Evolutionary conservation across 2,113 vertebrate genomes (phyloP).

Genomic region (Emberiza fucata): DNA sequence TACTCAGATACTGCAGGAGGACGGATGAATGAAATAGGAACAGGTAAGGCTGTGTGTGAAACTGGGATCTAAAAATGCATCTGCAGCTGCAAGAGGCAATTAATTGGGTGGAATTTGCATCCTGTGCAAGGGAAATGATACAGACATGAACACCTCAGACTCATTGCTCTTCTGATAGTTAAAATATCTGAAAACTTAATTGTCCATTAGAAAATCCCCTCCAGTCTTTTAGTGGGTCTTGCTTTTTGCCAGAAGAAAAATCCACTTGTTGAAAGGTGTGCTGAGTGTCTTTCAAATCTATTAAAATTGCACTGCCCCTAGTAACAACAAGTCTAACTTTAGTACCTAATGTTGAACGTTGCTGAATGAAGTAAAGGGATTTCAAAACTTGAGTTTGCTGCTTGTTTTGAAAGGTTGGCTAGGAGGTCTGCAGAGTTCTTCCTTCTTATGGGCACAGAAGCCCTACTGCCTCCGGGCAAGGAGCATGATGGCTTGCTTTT

Average conservation of each 20-base stretch:
- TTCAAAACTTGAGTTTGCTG: background rate
- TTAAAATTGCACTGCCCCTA: background rate
- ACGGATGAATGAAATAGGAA: fast-evolving
- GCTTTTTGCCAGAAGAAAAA: background rate
- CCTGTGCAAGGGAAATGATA: background rate
- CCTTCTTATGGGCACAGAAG: background rate
- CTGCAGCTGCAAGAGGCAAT: background rate
- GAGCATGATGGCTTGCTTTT: background rate
- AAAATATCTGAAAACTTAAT: background rate
- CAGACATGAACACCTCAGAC: background rate
- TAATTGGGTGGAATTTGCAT: background rate
- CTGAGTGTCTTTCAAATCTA: background rate
- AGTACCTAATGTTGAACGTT: background rate
- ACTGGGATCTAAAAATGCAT: background rate
- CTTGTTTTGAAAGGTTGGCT: background rate
- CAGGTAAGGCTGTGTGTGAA: background rate
- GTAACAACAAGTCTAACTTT: background rate
- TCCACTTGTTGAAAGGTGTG: fast-evolving
- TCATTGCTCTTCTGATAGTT: background rate
- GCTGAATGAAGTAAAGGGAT: background rate
- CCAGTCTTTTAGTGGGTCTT: background rate
- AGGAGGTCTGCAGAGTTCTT: background rate
- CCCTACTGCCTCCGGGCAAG: background rate
- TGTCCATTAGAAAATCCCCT: background rate
- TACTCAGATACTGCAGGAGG: background rate